Percentiles rank a stretch among this genome's conserved stretches.
Conservation (phyloP, 1,140 invertebrate genomes). For the Nilaparvata lugens region DNA sequence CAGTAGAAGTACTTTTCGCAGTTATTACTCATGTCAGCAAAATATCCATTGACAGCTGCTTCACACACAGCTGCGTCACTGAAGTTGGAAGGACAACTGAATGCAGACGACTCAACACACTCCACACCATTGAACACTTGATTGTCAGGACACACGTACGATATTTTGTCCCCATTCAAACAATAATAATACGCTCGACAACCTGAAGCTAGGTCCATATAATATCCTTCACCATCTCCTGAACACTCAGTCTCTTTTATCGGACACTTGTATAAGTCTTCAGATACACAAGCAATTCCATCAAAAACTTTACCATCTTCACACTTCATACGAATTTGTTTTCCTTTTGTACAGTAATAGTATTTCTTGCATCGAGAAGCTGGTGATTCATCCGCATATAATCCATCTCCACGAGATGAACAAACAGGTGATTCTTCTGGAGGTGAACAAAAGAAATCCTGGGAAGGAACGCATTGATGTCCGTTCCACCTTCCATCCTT, state of each 20-base stretch:
- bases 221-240: constrained; percentile 43
- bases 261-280: constrained; percentile 36
- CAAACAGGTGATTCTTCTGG: constrained; percentile 33
- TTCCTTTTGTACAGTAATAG: constrained; percentile 39
- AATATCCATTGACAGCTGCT: constrained; percentile 43
- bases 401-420: constrained; percentile 18
- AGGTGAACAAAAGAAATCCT: constrained; percentile 35
- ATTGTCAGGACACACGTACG: constrained; percentile 42
- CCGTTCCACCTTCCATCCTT: constrained; percentile 35
- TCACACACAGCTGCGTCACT: constrained; percentile 39
- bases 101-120: constrained; percentile 36
- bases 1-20: constrained; percentile 48
- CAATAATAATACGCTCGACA: constrained; percentile 50
- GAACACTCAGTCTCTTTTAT: constrained; percentile 40
- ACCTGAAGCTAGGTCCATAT: constrained; percentile 41
- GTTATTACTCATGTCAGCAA: constrained; percentile 43
- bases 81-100: constrained; percentile 37
- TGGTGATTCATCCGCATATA: constrained; percentile 15
- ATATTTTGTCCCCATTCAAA: constrained; percentile 40
- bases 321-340: constrained; percentile 37
- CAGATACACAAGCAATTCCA: constrained; percentile 37
- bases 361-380: constrained; percentile 40
- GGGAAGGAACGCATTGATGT: constrained; percentile 29
- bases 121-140: constrained; percentile 43
- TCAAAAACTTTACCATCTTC: constrained; percentile 38